phyloP scores from a whole-genome alignment of 1,140 invertebrate genomes.

The Saxidomus purpurata region DNA sequence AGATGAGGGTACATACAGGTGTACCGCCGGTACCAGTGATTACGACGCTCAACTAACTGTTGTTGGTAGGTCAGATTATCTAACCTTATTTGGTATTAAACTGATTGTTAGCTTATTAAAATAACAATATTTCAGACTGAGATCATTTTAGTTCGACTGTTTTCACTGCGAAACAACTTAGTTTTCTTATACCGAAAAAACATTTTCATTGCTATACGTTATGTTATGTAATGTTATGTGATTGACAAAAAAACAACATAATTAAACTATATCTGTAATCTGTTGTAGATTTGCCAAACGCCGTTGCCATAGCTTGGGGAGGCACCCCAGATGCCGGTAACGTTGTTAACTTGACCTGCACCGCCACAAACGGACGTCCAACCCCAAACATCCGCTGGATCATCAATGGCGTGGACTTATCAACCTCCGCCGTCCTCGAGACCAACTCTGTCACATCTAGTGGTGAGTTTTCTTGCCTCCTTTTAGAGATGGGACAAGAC shows the following conservation, averaged over 20 bases:
- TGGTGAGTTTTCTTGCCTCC: conserved; percentile 12
- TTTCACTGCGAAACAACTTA: too few species aligned
- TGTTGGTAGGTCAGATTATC: conserved; percentile 21
- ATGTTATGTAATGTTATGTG: too few species aligned
- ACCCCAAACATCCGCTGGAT: conserved; percentile 47
- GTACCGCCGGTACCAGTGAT: conserved; percentile 46
- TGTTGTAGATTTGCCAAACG: conserved; percentile 33
- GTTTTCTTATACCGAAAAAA: too few species aligned
- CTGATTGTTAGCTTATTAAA: too few species aligned
- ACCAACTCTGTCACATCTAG: conserved; percentile 16
- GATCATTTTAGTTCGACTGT: too few species aligned
- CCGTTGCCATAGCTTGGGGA: conserved; percentile 24
- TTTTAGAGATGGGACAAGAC: too few species aligned
- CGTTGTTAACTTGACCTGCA: conserved; percentile 48
- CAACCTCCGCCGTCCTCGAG: not conserved
- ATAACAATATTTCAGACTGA: too few species aligned
- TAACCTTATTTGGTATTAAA: too few species aligned
- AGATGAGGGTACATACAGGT: conserved; percentile 54
- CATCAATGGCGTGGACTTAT: conserved; percentile 56
- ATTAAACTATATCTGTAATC: not conserved
- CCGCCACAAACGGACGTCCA: conserved; percentile 38
- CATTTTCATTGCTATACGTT: too few species aligned
- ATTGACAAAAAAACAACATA: too few species aligned
- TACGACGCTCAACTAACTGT: conserved; percentile 51
- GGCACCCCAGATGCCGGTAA: conserved; percentile 20